Conservation (phyloP, 2,113 vertebrate species). For the Synodontis membranacea region DNA sequence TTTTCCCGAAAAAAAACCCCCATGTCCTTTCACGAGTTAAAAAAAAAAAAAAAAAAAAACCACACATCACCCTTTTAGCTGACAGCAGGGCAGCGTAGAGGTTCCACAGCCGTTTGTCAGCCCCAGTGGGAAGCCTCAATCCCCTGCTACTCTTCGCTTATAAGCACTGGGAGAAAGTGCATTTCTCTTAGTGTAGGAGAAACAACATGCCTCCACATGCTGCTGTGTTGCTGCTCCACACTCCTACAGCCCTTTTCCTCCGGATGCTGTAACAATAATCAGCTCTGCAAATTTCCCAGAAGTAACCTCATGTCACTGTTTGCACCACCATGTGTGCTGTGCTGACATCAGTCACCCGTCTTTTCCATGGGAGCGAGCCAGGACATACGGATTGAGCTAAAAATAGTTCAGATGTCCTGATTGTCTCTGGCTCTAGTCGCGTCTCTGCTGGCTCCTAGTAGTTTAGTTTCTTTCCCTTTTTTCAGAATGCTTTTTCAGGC, state of each 20-base stretch:
- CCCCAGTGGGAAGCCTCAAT: not conserved
- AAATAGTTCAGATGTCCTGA: not conserved
- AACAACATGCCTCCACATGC: not conserved
- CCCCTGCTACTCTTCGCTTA: not conserved
- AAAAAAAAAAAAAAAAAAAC: not conserved
- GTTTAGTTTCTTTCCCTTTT: not conserved
- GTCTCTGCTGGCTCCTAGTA: not conserved
- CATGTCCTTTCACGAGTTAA: not conserved
- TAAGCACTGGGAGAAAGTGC: not conserved
- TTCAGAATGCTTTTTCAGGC: not conserved
- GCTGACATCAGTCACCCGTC: not conserved
- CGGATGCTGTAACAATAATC: not conserved
- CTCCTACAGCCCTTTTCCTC: not conserved
- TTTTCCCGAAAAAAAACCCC: conserved; percentile 6
- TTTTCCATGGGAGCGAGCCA: not conserved
- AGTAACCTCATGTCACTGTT: not conserved
- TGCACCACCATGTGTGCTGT: not conserved
- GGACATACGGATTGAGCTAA: not conserved
- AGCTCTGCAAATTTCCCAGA: not conserved
- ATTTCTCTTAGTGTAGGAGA: conserved; percentile 1
- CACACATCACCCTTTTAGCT: not conserved
- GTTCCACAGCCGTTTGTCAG: conserved; percentile 14
- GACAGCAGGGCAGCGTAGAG: not conserved
- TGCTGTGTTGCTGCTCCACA: not conserved
- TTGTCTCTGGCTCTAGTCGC: not conserved